A percentile compares a stretch with the other conserved stretches of the same genome.
Conservation (phyloP, 37 sponge, comb jelly and placozoan species). For the Diacarnus erythraeanus region DNA sequence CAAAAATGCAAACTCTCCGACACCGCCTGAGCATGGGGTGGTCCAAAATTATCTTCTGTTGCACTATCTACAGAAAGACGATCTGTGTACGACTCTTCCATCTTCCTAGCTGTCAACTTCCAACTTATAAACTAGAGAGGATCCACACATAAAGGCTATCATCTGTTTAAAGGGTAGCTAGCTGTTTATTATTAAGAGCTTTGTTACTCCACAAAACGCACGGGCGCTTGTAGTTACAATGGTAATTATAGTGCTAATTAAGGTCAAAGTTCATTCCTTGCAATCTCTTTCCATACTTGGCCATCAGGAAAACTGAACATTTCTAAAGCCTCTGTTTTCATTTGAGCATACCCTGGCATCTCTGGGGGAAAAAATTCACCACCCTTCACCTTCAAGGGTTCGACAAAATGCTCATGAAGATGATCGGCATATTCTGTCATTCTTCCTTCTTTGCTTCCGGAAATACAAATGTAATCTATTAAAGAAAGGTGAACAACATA, state of each 20-base stretch:
- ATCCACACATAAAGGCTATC: neutral
- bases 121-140: too few species aligned
- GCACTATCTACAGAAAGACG: too few species aligned
- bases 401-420: slow-evolving; percentile 82
- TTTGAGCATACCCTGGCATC: slow-evolving; percentile 79
- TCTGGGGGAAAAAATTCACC: slow-evolving; percentile 40
- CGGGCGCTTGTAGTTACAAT: neutral
- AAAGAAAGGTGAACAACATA: slow-evolving; percentile 75
- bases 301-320: slow-evolving; percentile 70
- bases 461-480: slow-evolving; percentile 81
- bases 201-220: neutral
- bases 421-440: slow-evolving; percentile 87
- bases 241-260: too few species aligned
- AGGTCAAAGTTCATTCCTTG: neutral
- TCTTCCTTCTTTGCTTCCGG: slow-evolving; percentile 57
- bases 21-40: slow-evolving; percentile 50
- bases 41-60: slow-evolving; percentile 30
- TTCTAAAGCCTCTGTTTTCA: slow-evolving; percentile 60
- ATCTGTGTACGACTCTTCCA: too few species aligned
- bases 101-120: too few species aligned
- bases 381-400: slow-evolving; percentile 40
- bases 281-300: slow-evolving; percentile 46
- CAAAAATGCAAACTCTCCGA: slow-evolving; percentile 59
- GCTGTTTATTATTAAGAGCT: too few species aligned
- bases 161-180: too few species aligned